These are phyloP conservation scores for Scolopax mira DNA, from an alignment of 2,113 vertebrate genomes.

Conservation along the genomic window DNA sequence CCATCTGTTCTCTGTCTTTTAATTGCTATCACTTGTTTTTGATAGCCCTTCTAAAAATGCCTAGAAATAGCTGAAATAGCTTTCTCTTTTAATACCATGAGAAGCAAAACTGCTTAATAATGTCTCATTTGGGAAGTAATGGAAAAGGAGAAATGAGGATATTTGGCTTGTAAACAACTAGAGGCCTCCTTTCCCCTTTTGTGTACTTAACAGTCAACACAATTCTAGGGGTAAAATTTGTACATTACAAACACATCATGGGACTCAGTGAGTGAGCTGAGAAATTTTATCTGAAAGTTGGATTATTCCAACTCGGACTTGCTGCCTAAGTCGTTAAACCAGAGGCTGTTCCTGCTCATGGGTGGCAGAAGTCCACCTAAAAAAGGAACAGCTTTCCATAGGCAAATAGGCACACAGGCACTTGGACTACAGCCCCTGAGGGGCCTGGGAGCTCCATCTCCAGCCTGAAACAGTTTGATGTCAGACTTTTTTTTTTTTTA, in stretches of 20 bases:
- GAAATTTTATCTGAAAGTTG: neutral
- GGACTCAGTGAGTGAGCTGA: neutral
- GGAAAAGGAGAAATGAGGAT: conserved; percentile 11
- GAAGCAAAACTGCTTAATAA: conserved; percentile 30
- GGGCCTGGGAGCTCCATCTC: neutral
- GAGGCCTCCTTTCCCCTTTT: neutral
- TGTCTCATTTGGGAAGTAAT: conserved; percentile 11
- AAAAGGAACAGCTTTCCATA: neutral
- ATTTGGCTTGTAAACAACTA: neutral
- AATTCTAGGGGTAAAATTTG: neutral
- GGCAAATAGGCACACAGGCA: neutral
- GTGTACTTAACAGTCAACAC: neutral
- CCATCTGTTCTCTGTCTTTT: conserved; percentile 53
- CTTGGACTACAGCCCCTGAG: neutral
- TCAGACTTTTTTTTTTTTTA: neutral
- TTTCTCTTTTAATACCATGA: conserved; percentile 13
- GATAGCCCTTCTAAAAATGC: neutral
- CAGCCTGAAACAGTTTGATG: neutral
- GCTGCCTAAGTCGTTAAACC: neutral
- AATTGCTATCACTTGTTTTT: conserved; percentile 13
- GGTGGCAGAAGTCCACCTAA: neutral
- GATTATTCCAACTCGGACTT: neutral
- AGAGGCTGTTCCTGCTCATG: neutral
- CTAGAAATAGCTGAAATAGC: conserved; percentile 29
- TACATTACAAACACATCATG: neutral